These are phyloP conservation scores for Zaprionus lachaisei DNA, from an alignment of 1,140 invertebrate species.

Conservation along the genomic window DNA sequence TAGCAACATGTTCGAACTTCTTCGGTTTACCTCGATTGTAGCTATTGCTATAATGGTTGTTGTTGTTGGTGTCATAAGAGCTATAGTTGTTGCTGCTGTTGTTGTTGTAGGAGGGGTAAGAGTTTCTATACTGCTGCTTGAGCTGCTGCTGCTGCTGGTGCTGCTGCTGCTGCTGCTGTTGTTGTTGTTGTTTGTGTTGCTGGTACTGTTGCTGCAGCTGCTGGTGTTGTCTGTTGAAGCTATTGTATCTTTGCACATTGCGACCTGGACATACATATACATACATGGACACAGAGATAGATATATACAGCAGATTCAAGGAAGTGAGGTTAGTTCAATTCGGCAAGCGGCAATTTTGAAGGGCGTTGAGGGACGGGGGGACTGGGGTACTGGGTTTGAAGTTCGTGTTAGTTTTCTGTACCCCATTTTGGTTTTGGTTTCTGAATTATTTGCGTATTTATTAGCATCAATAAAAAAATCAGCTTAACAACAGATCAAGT, in stretches of 20 bases:
- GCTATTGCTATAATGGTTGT: conserved; percentile 61
- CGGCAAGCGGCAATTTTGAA: conserved; percentile 20
- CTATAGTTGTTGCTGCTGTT: conserved; percentile 64
- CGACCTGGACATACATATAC: conserved; percentile 59
- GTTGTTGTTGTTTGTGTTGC: conserved; percentile 42
- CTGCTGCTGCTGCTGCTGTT: conserved; percentile 46
- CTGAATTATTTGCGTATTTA: conserved; percentile 35
- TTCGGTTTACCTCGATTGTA: conserved; percentile 73
- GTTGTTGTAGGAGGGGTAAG: conserved; percentile 54
- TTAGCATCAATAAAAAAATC: conserved; percentile 37
- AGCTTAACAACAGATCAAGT: conserved; percentile 41
- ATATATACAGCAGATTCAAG: conserved; percentile 26
- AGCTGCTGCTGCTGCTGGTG: conserved; percentile 48
- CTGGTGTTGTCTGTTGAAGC: conserved; percentile 43
- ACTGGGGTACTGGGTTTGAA: neutral
- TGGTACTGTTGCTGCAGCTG: conserved; percentile 47
- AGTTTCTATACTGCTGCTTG: conserved; percentile 79
- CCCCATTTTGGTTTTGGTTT: neutral
- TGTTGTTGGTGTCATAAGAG: conserved; percentile 60
- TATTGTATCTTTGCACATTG: conserved; percentile 71
- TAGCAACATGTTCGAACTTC: conserved; percentile 25
- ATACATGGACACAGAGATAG: conserved; percentile 21
- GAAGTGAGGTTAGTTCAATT: conserved; percentile 20
- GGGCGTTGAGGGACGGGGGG: neutral
- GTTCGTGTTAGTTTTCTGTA: conserved; percentile 2